Conservation (phyloP, 2,797 vertebrate genomes). For the Myiothlypis chrysogaster region DNA sequence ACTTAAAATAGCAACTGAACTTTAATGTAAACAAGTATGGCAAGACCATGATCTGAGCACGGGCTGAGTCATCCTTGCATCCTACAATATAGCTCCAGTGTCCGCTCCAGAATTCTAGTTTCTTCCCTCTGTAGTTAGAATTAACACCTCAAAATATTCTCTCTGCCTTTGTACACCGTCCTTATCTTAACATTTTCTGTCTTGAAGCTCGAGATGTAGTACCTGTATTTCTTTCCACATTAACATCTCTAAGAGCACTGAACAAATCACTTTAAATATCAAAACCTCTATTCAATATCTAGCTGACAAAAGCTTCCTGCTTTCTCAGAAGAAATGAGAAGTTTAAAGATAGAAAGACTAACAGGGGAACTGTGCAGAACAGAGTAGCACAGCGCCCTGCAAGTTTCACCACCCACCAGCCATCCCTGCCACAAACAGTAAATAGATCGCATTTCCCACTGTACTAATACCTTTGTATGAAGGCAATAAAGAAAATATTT, state of each 20-base stretch:
- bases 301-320: not conserved
- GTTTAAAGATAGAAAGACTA: not conserved
- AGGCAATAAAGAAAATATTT: not conserved
- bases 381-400: not conserved
- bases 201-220: not conserved
- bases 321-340: not conserved
- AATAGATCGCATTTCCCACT: not conserved
- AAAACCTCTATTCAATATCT: not conserved
- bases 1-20: slow-evolving; percentile 52
- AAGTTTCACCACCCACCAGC: not conserved
- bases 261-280: not conserved
- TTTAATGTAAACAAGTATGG: slow-evolving; percentile 47
- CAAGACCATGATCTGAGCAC: not conserved
- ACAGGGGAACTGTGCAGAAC: not conserved
- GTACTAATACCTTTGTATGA: not conserved
- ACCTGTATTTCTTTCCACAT: not conserved
- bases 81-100: not conserved
- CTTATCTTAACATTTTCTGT: not conserved
- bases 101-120: not conserved
- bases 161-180: not conserved
- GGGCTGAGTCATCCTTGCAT: slow-evolving; percentile 77
- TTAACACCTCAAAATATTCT: not conserved
- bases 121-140: not conserved
- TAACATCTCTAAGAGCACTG: not conserved
- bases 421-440: not conserved